Evolutionary conservation across 2,113 vertebrate genomes (phyloP).

Genomic region (Lontra canadensis): DNA sequence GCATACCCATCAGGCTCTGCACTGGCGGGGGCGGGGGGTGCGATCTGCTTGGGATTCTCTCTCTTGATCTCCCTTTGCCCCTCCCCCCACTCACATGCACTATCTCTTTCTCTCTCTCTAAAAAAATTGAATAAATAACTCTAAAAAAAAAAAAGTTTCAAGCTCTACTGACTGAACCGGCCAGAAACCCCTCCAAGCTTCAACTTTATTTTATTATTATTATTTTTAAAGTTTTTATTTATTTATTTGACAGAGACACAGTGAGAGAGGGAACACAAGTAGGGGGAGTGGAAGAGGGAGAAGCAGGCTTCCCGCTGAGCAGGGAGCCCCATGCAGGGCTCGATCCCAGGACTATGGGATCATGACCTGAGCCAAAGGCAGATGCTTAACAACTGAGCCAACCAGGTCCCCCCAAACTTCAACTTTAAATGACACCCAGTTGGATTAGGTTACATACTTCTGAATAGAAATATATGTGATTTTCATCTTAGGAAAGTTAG

Average conservation of each 20-base stretch:
- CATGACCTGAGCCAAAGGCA: no score
- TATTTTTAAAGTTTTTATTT: no score
- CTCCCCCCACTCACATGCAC: background rate
- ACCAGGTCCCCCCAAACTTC: background rate
- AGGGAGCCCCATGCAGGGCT: no score
- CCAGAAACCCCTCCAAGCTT: background rate
- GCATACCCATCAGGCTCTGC: background rate
- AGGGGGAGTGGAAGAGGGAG: no score
- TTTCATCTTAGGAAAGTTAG: background rate
- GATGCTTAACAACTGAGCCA: no score
- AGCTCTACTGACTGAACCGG: no score
- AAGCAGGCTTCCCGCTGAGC: no score
- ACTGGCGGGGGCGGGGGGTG: no score
- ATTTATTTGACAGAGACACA: no score
- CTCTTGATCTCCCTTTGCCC: background rate
- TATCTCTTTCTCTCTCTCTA: background rate
- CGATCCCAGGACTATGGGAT: no score
- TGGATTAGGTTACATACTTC: background rate
- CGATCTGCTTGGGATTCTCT: background rate
- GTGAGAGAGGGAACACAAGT: no score
- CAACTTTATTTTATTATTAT: background rate
- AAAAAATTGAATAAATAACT: background rate
- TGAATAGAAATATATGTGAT: background rate
- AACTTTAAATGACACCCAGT: background rate
- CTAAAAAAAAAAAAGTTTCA: no score